Conservation (phyloP, 2,113 vertebrate genomes). For the Chiloscyllium plagiosum region DNA sequence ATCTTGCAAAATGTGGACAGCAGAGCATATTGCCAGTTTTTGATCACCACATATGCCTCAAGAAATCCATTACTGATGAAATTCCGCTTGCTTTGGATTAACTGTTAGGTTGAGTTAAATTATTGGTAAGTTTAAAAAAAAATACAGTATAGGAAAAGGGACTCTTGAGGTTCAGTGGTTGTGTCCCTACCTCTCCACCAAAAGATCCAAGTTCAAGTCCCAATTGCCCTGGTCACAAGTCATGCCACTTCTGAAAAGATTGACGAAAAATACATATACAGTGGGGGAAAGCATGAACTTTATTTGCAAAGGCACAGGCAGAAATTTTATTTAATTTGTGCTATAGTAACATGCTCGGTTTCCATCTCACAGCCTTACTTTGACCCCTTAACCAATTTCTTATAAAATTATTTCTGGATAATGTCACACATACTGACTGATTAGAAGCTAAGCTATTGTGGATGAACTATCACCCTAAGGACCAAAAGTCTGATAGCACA, state of each 20-base stretch:
- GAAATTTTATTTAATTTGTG: not conserved
- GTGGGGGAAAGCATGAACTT: not conserved
- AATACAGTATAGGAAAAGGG: not conserved
- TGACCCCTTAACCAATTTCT: not conserved
- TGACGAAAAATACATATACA: too few species aligned
- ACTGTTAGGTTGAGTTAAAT: not conserved
- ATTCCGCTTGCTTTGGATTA: not conserved
- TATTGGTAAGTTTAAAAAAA: not conserved
- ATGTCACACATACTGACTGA: not conserved
- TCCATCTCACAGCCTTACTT: not conserved
- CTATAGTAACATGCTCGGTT: not conserved
- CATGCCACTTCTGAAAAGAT: too few species aligned
- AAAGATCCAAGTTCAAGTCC: too few species aligned
- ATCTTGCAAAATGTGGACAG: not conserved
- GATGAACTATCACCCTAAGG: not conserved
- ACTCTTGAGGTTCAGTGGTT: not conserved
- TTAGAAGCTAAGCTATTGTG: too few species aligned
- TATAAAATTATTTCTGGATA: not conserved
- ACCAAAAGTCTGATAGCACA: not conserved
- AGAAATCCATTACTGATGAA: not conserved
- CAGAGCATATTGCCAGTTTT: not conserved
- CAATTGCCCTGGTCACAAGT: too few species aligned
- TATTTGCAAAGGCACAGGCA: not conserved
- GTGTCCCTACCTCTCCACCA: too few species aligned
- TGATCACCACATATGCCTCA: not conserved